phyloP scores from a whole-genome alignment of 2,888 invertebrate species.

The Ochropleura plecta region DNA sequence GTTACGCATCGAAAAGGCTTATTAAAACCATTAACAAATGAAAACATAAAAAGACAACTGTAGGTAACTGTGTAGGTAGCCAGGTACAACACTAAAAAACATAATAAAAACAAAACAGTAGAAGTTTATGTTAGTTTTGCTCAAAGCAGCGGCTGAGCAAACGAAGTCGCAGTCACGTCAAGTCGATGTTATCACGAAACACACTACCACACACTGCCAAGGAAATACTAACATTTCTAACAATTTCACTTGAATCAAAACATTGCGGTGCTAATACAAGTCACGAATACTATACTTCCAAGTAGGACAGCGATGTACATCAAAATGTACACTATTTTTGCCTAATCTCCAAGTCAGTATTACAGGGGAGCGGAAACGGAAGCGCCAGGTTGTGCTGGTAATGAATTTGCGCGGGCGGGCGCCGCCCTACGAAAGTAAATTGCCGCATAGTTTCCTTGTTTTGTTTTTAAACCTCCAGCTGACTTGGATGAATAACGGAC shows the following conservation, averaged over 20 bases:
- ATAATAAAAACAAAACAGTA: slow-evolving; percentile 73
- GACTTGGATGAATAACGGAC: slow-evolving; percentile 76
- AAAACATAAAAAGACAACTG: slow-evolving; percentile 23
- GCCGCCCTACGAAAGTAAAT: slow-evolving; percentile 87
- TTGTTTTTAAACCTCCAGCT: slow-evolving; percentile 83
- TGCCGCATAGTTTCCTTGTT: slow-evolving; percentile 83
- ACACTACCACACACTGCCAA: slow-evolving; percentile 55
- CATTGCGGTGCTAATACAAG: slow-evolving; percentile 24
- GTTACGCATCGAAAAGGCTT: slow-evolving; percentile 16
- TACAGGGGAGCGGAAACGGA: slow-evolving; percentile 83
- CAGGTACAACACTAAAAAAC: slow-evolving; percentile 41
- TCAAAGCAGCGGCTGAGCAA: slow-evolving; percentile 84
- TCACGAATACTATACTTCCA: background rate
- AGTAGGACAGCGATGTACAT: slow-evolving; percentile 68
- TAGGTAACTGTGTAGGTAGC: background rate
- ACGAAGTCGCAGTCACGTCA: slow-evolving; percentile 85
- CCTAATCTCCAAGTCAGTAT: slow-evolving; percentile 41
- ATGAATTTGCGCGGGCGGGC: slow-evolving; percentile 89
- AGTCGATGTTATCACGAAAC: slow-evolving; percentile 79
- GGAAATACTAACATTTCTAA: slow-evolving; percentile 1
- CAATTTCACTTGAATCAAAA: background rate
- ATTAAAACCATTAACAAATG: slow-evolving; percentile 40
- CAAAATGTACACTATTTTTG: slow-evolving; percentile 25
- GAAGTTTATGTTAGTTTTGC: slow-evolving; percentile 88
- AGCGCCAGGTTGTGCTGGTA: slow-evolving; percentile 87